Conservation (phyloP, 1,140 invertebrate species). For the Belonocnema kinseyi region DNA sequence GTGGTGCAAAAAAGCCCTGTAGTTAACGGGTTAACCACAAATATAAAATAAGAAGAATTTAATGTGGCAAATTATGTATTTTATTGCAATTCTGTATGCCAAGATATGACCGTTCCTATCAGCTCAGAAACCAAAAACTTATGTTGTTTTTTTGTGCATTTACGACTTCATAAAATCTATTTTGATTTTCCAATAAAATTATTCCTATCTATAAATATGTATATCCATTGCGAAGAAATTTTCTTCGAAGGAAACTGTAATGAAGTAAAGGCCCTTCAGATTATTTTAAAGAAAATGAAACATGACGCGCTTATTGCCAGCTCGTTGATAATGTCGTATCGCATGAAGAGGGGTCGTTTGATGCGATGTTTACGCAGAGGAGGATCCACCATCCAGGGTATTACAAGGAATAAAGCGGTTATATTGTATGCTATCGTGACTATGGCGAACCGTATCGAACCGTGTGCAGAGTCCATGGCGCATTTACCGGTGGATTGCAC, state of each 20-base stretch:
- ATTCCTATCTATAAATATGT: neutral
- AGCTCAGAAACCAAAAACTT: too few relatives aligned
- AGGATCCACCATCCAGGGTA: slow-evolving; percentile 1
- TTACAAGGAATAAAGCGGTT: slow-evolving; percentile 33
- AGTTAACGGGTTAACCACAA: too few relatives aligned
- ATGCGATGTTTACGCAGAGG: slow-evolving; percentile 46
- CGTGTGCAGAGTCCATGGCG: slow-evolving; percentile 40
- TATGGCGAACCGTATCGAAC: slow-evolving; percentile 45
- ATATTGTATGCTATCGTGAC: slow-evolving; percentile 34
- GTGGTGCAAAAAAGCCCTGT: too few relatives aligned
- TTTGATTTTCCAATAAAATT: too few relatives aligned
- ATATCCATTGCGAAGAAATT: slow-evolving; percentile 6
- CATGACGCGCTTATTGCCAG: slow-evolving; percentile 23
- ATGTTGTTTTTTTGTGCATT: too few relatives aligned
- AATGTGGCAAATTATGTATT: too few relatives aligned
- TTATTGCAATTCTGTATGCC: too few relatives aligned
- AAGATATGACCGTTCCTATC: too few relatives aligned
- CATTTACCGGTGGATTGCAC: slow-evolving; percentile 49
- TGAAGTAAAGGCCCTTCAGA: slow-evolving; percentile 4
- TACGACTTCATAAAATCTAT: too few relatives aligned
- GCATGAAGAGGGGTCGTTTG: slow-evolving; percentile 46
- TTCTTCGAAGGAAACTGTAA: neutral
- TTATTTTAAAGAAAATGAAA: slow-evolving; percentile 26
- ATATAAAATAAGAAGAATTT: too few relatives aligned
- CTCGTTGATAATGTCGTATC: slow-evolving; percentile 29